Evolutionary conservation across 2,797 vertebrate genomes (phyloP), one percentile per base, ranked within the genome.

Genomic region (Parotocinclus haroldoi): DNA sequence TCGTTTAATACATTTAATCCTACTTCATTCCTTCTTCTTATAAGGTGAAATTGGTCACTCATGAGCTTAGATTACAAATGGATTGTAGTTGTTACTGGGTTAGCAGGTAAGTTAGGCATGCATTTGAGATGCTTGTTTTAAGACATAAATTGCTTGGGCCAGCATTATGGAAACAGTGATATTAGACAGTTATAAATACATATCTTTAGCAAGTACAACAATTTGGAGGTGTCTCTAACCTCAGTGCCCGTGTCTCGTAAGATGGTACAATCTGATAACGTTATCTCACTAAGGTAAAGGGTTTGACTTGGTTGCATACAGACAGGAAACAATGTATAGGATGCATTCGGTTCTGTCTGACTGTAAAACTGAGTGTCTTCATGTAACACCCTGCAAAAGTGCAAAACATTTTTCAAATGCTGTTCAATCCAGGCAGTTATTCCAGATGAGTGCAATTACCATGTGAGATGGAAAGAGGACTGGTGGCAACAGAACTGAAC

Each of bases 401-500:
- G 66, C 12, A 44, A 44, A 39, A 36, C 9, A 16, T 7, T 49
- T 66, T 74, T 62, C 55, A 63, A 71, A 50, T 68, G 65, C 58
- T 39, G 53, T 74, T 74, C 58, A 64, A 77, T 78, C 66, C 63
- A 60, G 48, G 52, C 58, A 58, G 74, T 71, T 69, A 54, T 52
- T 44, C 45, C 65, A 67, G 65, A 68, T 13, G 38, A 68, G 56
- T 53, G 70, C 70, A 76, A 79, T 79, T 79, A 76, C 49, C 7
- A 13, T 76, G 72, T 76, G 72, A 71, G 69, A 56, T 7, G 1
- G 57, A 13, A 58, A 38, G 61, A 46, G 54, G 19, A 9, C 3
- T 38, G 14, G 61, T 16, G 48, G 40, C 40, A 37, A 56, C 44
- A 18, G 59, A 59, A 65, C 69, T 49, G 46, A 49, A 48, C 49